Evolutionary conservation across 2,888 invertebrate species (phyloP).

Genomic region (Syrista parreyssii): DNA sequence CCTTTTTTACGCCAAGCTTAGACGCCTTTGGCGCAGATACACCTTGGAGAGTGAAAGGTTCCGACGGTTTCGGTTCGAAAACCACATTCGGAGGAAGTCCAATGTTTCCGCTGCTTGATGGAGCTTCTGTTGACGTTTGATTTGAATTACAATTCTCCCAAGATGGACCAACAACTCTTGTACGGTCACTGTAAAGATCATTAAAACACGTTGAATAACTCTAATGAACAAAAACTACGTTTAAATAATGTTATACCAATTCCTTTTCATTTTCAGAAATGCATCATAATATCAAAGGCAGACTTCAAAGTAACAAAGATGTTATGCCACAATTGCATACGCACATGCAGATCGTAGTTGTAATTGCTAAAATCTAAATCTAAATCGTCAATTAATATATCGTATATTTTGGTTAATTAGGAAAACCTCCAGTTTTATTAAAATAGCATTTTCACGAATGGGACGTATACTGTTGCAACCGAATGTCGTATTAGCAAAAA

Average conservation of each 20-base stretch:
- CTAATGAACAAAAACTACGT: too few species aligned
- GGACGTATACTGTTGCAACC: neutral
- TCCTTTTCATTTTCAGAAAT: neutral
- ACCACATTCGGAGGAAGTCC: conserved; percentile 49
- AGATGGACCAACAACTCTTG: neutral
- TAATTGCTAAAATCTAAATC: neutral
- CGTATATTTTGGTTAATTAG: neutral
- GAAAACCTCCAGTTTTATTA: neutral
- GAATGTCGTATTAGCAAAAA: neutral
- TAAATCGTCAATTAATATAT: neutral
- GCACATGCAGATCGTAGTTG: neutral
- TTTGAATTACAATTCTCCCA: neutral
- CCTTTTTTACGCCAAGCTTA: conserved; percentile 21
- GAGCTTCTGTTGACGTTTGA: conserved; percentile 3
- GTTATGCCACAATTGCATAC: neutral
- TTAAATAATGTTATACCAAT: neutral
- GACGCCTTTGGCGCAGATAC: conserved; percentile 29
- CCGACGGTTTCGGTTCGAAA: conserved; percentile 51
- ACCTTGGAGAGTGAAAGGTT: conserved; percentile 49
- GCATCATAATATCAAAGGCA: neutral
- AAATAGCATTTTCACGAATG: neutral
- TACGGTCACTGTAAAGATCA: neutral
- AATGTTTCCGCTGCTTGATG: conserved; percentile 30
- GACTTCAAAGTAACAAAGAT: neutral
- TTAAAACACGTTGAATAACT: neutral